Evolutionary conservation across 1,140 invertebrate species (phyloP).

Genomic region (Leguminivora glycinivorella): DNA sequence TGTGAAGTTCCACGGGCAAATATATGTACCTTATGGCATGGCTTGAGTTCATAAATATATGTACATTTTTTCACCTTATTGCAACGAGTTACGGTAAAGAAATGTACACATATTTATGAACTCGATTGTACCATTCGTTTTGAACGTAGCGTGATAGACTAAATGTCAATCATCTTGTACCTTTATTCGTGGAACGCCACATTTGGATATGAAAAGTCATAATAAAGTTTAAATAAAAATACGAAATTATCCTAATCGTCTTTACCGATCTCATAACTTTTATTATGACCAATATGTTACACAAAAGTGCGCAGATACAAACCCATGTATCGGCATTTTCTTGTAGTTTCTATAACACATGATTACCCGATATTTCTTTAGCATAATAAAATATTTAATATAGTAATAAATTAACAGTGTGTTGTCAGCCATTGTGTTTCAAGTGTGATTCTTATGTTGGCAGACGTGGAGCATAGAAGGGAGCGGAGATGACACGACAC

Average conservation of each 20-base stretch:
- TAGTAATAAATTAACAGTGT: not conserved
- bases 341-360: not conserved
- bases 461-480: constrained; percentile 26
- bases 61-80: no score
- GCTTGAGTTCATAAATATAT: no score
- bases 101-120: no score
- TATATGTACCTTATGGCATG: no score
- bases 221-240: not conserved
- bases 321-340: not conserved
- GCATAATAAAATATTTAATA: not conserved
- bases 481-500: constrained; percentile 24
- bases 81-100: no score
- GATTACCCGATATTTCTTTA: not conserved
- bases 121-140: no score
- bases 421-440: not conserved
- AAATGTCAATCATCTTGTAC: no score
- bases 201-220: no score
- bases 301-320: not conserved
- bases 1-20: no score
- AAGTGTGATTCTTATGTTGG: constrained; percentile 22
- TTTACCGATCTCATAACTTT: not conserved
- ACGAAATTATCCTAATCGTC: not conserved
- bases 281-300: not conserved
- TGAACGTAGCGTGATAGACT: no score
- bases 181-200: no score